Evolutionary conservation across 2,113 vertebrate species (phyloP).

Genomic region (Vidua macroura): DNA sequence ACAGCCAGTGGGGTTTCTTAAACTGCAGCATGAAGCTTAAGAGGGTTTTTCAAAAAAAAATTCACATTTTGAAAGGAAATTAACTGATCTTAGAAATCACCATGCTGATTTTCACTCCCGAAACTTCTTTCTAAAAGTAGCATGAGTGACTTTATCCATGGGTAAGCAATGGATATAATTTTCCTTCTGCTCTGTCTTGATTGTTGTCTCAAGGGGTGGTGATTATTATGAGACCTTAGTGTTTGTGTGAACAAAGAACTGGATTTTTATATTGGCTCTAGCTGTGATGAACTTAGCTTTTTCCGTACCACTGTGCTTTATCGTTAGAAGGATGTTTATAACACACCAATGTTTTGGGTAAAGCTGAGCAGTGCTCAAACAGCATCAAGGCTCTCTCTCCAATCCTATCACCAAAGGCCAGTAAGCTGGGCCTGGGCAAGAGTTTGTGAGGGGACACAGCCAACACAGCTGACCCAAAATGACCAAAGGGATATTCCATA

Average conservation of each 20-base stretch:
- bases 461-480: neutral
- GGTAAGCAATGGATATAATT: neutral
- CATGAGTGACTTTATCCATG: neutral
- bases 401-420: neutral
- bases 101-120: neutral
- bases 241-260: rapidly evolving
- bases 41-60: neutral
- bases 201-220: neutral
- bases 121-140: neutral
- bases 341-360: neutral
- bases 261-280: neutral
- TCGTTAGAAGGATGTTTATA: neutral
- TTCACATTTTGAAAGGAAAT: neutral
- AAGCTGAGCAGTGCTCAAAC: neutral
- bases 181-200: neutral
- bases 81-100: neutral
- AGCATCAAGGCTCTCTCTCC: neutral
- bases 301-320: neutral
- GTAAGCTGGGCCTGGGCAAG: neutral
- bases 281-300: neutral
- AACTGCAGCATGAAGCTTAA: neutral
- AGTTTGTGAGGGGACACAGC: neutral
- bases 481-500: too few species aligned
- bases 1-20: neutral
- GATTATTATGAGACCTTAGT: neutral